These are phyloP conservation scores for Phrynosoma blainvillii DNA, from an alignment of 2,113 vertebrate species.

Conservation along the genomic window DNA sequence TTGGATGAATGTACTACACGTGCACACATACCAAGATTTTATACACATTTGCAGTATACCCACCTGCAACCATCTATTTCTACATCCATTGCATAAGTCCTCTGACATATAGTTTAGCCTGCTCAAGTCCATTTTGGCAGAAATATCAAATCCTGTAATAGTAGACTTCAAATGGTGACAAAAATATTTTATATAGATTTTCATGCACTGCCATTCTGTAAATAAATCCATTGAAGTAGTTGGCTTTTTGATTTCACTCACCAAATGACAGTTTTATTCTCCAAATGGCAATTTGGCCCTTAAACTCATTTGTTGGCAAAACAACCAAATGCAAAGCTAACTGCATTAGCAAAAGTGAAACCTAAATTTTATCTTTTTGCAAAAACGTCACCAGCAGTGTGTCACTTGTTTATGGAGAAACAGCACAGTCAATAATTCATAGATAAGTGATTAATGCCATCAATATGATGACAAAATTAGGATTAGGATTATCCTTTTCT, in stretches of 20 bases:
- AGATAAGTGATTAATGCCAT: slow-evolving; percentile 61
- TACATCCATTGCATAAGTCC: not conserved
- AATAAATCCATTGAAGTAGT: too few relatives aligned
- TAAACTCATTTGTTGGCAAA: too few relatives aligned
- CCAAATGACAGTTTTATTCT: too few relatives aligned
- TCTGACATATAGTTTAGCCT: not conserved
- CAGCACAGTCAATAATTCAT: slow-evolving; percentile 50
- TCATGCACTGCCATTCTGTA: too few relatives aligned
- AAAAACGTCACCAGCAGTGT: too few relatives aligned
- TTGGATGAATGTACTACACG: not conserved
- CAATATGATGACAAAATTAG: slow-evolving; percentile 72
- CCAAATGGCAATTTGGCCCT: too few relatives aligned
- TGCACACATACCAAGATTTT: not conserved
- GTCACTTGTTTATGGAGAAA: not conserved
- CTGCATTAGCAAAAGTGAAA: too few relatives aligned
- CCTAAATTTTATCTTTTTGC: too few relatives aligned
- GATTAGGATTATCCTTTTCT: slow-evolving; percentile 47
- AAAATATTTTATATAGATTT: too few relatives aligned
- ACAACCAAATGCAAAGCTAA: too few relatives aligned
- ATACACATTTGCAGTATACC: not conserved
- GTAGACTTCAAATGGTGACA: too few relatives aligned
- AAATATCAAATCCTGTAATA: not conserved
- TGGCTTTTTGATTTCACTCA: too few relatives aligned
- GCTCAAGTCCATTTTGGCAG: not conserved
- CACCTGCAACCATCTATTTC: not conserved